Base-by-base conservation (phyloP, 2,797 vertebrate species). In the Gymnothorax javanicus region DNA sequence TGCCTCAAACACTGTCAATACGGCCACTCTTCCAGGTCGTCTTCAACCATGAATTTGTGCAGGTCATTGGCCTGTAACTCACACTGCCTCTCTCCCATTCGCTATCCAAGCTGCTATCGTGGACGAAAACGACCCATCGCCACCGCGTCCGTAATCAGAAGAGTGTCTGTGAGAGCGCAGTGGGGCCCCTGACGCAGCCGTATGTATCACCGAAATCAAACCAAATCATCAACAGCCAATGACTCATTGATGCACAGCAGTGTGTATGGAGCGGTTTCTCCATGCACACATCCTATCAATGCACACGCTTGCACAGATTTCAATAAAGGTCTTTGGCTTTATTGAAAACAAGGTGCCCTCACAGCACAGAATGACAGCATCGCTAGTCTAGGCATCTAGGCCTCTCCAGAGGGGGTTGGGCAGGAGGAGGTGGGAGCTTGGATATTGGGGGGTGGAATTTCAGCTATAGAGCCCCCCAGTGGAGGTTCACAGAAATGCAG, bases 381-480 rank as follows among this genome's bases (percentile, higher is more conserved):
- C 92, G 94, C 92, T 93, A 92, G 91, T 88, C 88, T 88, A 91
- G 25, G 15, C 89, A 91, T 91, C 88, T 89, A 89, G 91, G 89
- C 89, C 90, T 89, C 88, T 92, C 5, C 11, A 33, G 90, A 95
- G 92, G 93, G 93, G 57, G 50, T 12, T 52, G 62, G 57, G 33
- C 33, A 1, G 43, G 15, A 13, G 43, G 17, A 7, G 57, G 60
- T 15, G 13, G 17, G 1, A 12, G 20, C 27, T 15, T 27, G 59
- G 15, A 83, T 56, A 57, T n/a, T 27, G 58, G 92, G 92, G 92
- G 92, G 93, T 86, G 93, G n/a, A 50, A 15, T n/a, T 23, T 79
- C 88, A 87, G 92, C 93, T 93, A 93, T 94, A 95, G 95, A 96
- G 96, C 96, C 95, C 95, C 93, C 94, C 93, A 94, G 85, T 92